Base-by-base conservation (phyloP, 2,113 vertebrate genomes). In the Poeciliopsis occidentalis region DNA sequence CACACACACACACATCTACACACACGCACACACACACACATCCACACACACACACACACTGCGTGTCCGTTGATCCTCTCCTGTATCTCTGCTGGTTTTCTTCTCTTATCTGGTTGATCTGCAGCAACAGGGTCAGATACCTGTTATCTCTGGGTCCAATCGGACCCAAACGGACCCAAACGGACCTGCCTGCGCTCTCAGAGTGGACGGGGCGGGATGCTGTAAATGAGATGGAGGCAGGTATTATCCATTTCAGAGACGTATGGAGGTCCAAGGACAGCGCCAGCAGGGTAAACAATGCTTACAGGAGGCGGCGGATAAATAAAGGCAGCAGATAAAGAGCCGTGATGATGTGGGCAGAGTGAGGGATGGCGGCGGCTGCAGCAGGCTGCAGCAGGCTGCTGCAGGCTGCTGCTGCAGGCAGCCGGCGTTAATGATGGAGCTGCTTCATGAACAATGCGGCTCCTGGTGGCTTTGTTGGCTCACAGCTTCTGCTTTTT, bases 221-320 rank as follows among this genome's bases (percentile, higher is more conserved):
- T 72, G 47, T 66, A 90, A 92, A 93, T 92, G 88, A 87, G 84
- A 92, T 91, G 79, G 78, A 85, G 92, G 78, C 90, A 92, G 91
- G 92, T 92, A 82, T 92, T 92, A 93, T 94, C 90, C 82, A 63
- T 90, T 90, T 88, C 75, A 12, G n/a, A 92, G 91, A 93, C 69
- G 80, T 86, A 92, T 92, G 84, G 82, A 78, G 11, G 87, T 87
- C 88, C 70, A 69, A 86, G 83, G 88, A 87, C 86, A 87, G 34
- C 24, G 92, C 93, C 92, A 64, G 85, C 88, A 89, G 93, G 88
- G 90, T 94, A 93, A 94, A 93, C 92, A 93, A 78, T 17, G 77
- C 80, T 22, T 69, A 61, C 80, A 83, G 61, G 27, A 67, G 73
- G 78, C 80, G 69, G 76, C 17, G 82, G 78, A 79, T 85, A 85